Base-by-base conservation (phyloP, 2,888 invertebrate species). In the Molorchus minor region DNA sequence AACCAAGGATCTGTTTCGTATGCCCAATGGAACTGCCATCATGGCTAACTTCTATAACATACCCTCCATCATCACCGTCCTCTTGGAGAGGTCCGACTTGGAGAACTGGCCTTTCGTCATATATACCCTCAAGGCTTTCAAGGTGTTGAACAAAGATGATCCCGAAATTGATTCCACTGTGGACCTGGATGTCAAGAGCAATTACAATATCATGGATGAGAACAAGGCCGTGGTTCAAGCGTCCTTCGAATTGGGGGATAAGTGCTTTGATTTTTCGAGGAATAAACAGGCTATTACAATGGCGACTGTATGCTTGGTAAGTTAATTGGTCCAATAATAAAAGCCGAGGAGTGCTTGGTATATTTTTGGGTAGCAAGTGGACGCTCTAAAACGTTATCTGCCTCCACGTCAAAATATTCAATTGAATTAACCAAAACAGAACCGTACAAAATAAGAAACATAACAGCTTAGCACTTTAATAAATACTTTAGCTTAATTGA, bases 221-320 rank as follows among this genome's bases (percentile, higher is more conserved):
- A 81, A 82, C 61, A 85, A 84, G 71, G 86, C 86, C 1, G 84
- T 86, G 1, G 83, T 86, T 0, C 82, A 82, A 61, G 87, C 83
- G 2, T 84, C 84, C 15, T 84, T 85, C 78, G 85, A 86, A 76
- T 77, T 86, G 56, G 85, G 83, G 0, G 86, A 86, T 67, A 78
- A 82, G 58, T 85, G 85, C 69, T 87, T 87, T 63, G 84, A 84
- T 65, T 85, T 85, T 8, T 81, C 84, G 0, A 82, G 84, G 56
- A 85, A 82, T 65, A 85, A 87, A 51, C 86, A 88, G 64, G 86
- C 88, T 0, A 72, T 88, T 53, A 79, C 88, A 0, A 85, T 87
- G 58, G 82, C 86, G 0, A 78, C 86, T 0, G 82, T 86, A 3
- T 85, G 86, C 2, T 79, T 88, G 77, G 84, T 72, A 64, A 67